A percentile compares a stretch with the other conserved stretches of the same genome.
Conservation (phyloP, 2,797 vertebrate genomes). For the Benthosema pterotum region DNA sequence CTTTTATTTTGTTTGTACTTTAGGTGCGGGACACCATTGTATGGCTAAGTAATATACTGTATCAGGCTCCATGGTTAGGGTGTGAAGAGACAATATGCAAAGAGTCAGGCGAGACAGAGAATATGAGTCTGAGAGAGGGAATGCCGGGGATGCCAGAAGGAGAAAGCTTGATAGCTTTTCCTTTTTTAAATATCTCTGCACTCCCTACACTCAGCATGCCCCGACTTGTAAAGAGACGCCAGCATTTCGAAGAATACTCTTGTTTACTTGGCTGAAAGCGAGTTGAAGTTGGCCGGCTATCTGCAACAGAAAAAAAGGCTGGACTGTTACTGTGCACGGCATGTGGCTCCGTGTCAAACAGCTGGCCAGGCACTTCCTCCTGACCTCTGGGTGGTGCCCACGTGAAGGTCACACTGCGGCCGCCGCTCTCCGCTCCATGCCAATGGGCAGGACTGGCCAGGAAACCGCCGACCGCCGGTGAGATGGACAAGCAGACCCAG, state of each 20-base stretch:
- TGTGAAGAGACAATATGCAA: neutral
- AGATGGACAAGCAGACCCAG: slow-evolving; percentile 59
- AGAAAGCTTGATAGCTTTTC: slow-evolving; percentile 39
- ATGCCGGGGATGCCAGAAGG: slow-evolving; percentile 14
- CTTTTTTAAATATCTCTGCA: slow-evolving; percentile 46
- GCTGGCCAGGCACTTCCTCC: slow-evolving; percentile 61
- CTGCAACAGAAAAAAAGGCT: slow-evolving; percentile 28
- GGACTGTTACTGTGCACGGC: slow-evolving; percentile 21
- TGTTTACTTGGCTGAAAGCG: slow-evolving; percentile 48
- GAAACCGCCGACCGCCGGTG: slow-evolving; percentile 66
- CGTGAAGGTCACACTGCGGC: slow-evolving; percentile 56
- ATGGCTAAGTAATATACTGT: too few species aligned
- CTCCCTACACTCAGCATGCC: slow-evolving; percentile 46
- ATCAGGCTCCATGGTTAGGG: too few species aligned
- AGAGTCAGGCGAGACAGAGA: slow-evolving; percentile 19
- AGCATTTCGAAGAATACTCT: slow-evolving; percentile 60
- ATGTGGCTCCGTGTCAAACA: slow-evolving; percentile 38
- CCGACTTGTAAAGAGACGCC: slow-evolving; percentile 56
- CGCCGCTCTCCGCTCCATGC: slow-evolving; percentile 45
- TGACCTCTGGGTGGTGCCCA: slow-evolving; percentile 69
- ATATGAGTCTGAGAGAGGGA: slow-evolving; percentile 10
- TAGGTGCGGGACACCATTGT: too few species aligned
- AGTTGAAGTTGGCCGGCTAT: slow-evolving; percentile 39
- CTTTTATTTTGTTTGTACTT: too few species aligned
- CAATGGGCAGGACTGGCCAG: slow-evolving; percentile 48